Base-by-base conservation (phyloP, 2,888 invertebrate species). In the Drosophila incognita region DNA sequence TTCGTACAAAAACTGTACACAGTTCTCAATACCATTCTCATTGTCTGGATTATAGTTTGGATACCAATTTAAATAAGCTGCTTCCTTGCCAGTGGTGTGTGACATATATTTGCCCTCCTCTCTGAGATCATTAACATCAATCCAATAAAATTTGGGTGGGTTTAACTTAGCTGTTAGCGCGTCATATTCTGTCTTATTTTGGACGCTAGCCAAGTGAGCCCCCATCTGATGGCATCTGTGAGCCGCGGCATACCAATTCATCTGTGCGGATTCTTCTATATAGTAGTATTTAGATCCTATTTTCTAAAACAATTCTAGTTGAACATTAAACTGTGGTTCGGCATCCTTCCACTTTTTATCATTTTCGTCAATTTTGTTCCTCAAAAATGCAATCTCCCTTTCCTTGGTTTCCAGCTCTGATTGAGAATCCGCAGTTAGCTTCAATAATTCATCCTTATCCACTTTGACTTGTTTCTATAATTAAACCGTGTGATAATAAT, bases 1-100 rank as follows among this genome's bases (percentile, higher is more conserved):
- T 2, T 0, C 0, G 15, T 18, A 29, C 29, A 6, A 21, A 13
- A 42, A 1, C 13, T 0, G 1, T 21, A 0, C 42, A 21, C 49
- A 49, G 18, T 49, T 1, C 10, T 49, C 49, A 0, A 5, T 2
- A 5, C 8, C 10, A 0, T 0, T 1, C 10, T 1, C 0, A 18
- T 49, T 49, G 18, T 11, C 0, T 27, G 49, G 49, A 13, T 21
- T 42, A 21, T 0, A n/a, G n/a, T n/a, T 0, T 18, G 27, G 10
- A 24, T 10, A 2, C 21, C 49, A 49, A 10, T 29, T 1, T 10
- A 29, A 49, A 18, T 11, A 49, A 10, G 27, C 4, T 27, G 49
- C 3, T 0, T 1, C 1, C 0, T 10, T 24, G 1, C 49, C 27
- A 18, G 49, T 27, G 0, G 27, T 49, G 0, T 1, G 18, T 1